phyloP scores from a whole-genome alignment of 2,797 vertebrate genomes.

The Siniperca undulata region DNA sequence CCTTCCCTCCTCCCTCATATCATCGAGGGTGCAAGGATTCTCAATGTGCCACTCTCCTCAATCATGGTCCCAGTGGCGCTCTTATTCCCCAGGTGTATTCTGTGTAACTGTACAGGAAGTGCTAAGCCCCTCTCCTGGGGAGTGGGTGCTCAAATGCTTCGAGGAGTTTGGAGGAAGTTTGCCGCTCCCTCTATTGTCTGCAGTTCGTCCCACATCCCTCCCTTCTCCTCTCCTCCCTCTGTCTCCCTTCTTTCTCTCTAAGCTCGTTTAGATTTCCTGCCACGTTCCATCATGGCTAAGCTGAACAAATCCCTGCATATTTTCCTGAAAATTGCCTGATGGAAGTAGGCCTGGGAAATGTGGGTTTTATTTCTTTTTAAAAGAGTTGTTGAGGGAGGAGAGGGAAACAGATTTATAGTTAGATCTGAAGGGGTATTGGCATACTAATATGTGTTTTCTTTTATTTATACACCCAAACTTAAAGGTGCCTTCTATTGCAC shows the following conservation, averaged over 20 bases:
- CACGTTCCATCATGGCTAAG: constrained; percentile 65
- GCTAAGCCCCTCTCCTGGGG: constrained; percentile 50
- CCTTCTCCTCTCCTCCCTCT: constrained; percentile 10
- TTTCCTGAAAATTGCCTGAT: constrained; percentile 66
- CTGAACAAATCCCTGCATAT: constrained; percentile 77
- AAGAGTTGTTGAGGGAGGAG: constrained; percentile 37
- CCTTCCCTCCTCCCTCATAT: constrained; percentile 7
- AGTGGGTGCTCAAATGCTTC: constrained; percentile 52
- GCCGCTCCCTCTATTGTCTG: constrained; percentile 6
- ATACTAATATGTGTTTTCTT: constrained; percentile 24
- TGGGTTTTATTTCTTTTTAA: constrained; percentile 42
- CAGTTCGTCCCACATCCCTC: constrained; percentile 14
- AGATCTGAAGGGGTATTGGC: constrained; percentile 26
- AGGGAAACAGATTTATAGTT: constrained; percentile 35
- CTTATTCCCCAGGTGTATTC: constrained; percentile 50
- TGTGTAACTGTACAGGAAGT: constrained; percentile 38
- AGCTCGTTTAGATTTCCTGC: constrained; percentile 70
- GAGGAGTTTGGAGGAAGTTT: constrained; percentile 28
- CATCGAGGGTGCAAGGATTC: constrained; percentile 41
- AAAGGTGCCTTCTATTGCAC: background rate
- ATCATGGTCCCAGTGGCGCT: constrained; percentile 22
- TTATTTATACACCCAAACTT: constrained; percentile 5
- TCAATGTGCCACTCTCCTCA: constrained; percentile 38
- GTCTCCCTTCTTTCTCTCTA: constrained; percentile 32
- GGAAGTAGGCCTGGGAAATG: constrained; percentile 43